Conservation (phyloP, 2,888 invertebrate genomes). For the Amblyteles armatorius region DNA sequence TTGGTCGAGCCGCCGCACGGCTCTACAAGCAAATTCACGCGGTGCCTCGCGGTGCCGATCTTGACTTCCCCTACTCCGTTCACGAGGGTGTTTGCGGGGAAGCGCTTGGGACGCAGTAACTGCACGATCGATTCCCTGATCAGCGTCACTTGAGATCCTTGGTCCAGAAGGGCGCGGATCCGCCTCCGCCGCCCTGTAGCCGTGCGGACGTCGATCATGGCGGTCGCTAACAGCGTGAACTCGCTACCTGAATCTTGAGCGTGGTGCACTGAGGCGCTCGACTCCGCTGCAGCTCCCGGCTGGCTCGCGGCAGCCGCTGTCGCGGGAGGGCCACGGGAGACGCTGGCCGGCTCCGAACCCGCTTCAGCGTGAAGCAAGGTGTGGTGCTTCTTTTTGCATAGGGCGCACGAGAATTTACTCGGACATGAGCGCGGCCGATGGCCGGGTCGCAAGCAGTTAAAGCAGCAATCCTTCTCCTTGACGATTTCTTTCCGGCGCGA, state of each 20-base stretch:
- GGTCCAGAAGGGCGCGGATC: conserved; percentile 51
- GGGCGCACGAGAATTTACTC: conserved; percentile 19
- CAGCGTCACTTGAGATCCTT: conserved; percentile 11
- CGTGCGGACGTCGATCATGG: conserved; percentile 66
- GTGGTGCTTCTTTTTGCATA: conserved; percentile 48
- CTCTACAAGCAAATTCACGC: not conserved
- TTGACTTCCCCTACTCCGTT: not conserved
- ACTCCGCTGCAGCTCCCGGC: not conserved
- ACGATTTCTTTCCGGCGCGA: conserved; percentile 10
- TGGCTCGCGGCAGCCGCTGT: not conserved
- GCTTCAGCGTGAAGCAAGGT: conserved; percentile 15
- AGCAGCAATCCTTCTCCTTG: conserved; percentile 21
- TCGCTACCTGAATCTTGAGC: conserved; percentile 57
- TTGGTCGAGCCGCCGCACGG: not conserved
- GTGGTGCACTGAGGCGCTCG: not conserved
- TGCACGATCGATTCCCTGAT: not conserved
- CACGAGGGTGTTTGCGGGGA: not conserved
- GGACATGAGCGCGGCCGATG: conserved; percentile 36
- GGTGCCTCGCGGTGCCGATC: not conserved
- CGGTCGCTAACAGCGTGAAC: conserved; percentile 69
- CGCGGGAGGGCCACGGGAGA: not conserved
- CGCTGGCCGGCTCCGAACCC: not conserved
- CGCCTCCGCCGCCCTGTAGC: conserved; percentile 20
- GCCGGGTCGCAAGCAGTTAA: conserved; percentile 46
- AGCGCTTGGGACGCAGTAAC: not conserved